phyloP scores from a whole-genome alignment of 2,888 invertebrate species.

The Meta bourneti region DNA sequence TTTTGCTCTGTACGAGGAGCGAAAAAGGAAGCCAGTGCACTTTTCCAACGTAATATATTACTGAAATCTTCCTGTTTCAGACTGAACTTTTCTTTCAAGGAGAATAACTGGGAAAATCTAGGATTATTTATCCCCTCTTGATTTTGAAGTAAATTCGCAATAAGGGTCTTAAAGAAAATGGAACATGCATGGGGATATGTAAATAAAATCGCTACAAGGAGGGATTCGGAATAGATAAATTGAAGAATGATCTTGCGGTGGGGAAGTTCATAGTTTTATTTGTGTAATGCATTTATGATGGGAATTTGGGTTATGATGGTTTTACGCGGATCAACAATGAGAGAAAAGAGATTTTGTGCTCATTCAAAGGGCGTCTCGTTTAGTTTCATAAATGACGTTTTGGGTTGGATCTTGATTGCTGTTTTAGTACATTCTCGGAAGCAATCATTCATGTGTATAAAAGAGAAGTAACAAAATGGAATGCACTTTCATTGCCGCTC shows the following conservation, averaged over 20 bases:
- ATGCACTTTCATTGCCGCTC: background rate
- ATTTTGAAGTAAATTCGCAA: conserved; percentile 49
- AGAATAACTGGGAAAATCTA: conserved; percentile 26
- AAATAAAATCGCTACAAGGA: conserved; percentile 24
- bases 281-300: conserved; percentile 41
- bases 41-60: conserved; percentile 1
- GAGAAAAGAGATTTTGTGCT: background rate
- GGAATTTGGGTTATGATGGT: conserved; percentile 23
- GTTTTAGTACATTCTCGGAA: background rate
- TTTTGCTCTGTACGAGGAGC: background rate
- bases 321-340: conserved; percentile 4
- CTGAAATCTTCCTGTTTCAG: background rate
- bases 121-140: conserved; percentile 49
- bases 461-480: background rate
- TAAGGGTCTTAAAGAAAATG: conserved; percentile 57
- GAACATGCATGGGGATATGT: conserved; percentile 37
- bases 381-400: no score
- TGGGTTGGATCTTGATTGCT: no score
- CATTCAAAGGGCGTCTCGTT: background rate
- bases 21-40: background rate
- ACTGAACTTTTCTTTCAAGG: conserved; percentile 6
- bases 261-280: conserved; percentile 28
- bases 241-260: conserved; percentile 16
- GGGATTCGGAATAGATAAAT: conserved; percentile 39
- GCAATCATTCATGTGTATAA: background rate